Base-by-base conservation (phyloP, 2,888 invertebrate species). In the Dendrolimus pini region DNA sequence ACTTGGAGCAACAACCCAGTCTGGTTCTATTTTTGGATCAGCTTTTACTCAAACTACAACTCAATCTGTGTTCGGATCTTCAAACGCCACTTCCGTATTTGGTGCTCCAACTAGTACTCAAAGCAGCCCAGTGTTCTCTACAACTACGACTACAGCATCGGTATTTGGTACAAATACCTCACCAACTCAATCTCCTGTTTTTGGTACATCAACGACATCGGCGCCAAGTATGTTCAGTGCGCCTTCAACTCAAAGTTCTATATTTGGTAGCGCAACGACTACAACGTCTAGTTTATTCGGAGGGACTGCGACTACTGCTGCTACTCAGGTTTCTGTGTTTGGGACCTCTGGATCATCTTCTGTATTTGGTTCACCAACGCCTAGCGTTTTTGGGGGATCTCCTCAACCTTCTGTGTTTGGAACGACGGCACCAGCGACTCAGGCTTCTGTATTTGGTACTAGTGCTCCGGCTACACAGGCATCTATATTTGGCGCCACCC, bases 281-380 rank as follows among this genome's bases (percentile, higher is more conserved):
- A 66, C 66, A 7, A 62, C 70, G 1, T 68, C 67, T 58, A 62
- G 67, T 56, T 62, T 71, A 54, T 74, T 74, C 54, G 68, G 68
- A 10, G 30, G 63, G 1, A 60, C 65, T 41, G 59, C 69, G 12
- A 57, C 74, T 0, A 57, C 74, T 0, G 58, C 75, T 55, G 65
- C 75, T 13, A 72, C 71, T 3, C 74, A 71, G 61, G 56, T 70
- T 0, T 75, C 80, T 0, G 64, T 76, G 7, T 80, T 82, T 53
- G 76, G 74, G 3, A 58, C 70, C 8, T 65, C 72, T 10, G 72
- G 70, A 55, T 55, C 77, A 3, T 77, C 80, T 0, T 77, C 80
- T 0, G 68, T 78, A 14, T 82, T 80, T 56, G 71, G 76, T 10
- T 61, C 67, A 0, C 59, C 70, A 7, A 59, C 72, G 1, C 60